Percentiles rank a stretch among this genome's conserved stretches.
Evolutionary conservation across 2,113 vertebrate species (phyloP).

Genomic region (Synchiropus splendidus): DNA sequence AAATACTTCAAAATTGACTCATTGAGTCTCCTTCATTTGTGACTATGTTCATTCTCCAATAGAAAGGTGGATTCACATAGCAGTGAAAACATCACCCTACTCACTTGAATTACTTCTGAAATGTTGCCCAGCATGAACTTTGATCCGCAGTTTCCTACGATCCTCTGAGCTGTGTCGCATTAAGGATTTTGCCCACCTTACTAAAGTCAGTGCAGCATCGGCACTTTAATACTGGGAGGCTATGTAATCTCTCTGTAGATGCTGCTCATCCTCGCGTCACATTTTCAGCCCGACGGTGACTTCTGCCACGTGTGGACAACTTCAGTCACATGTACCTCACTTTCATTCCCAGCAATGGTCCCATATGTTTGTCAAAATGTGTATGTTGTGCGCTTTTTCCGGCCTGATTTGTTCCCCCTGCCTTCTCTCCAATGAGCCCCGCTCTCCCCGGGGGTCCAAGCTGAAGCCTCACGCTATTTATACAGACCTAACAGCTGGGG

Average conservation of each 20-base stretch:
- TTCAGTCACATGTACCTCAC: constrained; percentile 58
- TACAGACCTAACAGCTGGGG: constrained; percentile 74
- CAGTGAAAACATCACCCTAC: too few species aligned
- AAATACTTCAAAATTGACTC: too few species aligned
- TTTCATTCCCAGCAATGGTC: constrained; percentile 62
- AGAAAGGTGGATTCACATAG: too few species aligned
- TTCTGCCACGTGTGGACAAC: constrained; percentile 58
- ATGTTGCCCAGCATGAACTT: too few species aligned
- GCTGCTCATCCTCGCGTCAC: constrained; percentile 14
- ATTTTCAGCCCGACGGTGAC: constrained; percentile 23
- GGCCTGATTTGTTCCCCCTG: constrained; percentile 65
- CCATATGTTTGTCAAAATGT: constrained; percentile 73
- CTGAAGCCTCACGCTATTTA: constrained; percentile 67
- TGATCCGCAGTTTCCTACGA: too few species aligned
- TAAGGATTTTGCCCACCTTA: too few species aligned
- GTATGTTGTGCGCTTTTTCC: constrained; percentile 68
- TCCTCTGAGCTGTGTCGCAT: too few species aligned
- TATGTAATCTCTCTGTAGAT: constrained; percentile 1
- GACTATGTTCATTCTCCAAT: too few species aligned
- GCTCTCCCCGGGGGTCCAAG: constrained; percentile 52
- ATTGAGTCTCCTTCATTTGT: too few species aligned
- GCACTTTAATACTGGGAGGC: not conserved
- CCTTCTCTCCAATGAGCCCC: constrained; percentile 61
- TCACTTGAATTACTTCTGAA: too few species aligned
- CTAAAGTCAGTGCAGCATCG: not conserved